Evolutionary conservation across 2,888 invertebrate species (phyloP), one percentile per base, ranked within the genome.

Genomic region (Lycaena phlaeas): DNA sequence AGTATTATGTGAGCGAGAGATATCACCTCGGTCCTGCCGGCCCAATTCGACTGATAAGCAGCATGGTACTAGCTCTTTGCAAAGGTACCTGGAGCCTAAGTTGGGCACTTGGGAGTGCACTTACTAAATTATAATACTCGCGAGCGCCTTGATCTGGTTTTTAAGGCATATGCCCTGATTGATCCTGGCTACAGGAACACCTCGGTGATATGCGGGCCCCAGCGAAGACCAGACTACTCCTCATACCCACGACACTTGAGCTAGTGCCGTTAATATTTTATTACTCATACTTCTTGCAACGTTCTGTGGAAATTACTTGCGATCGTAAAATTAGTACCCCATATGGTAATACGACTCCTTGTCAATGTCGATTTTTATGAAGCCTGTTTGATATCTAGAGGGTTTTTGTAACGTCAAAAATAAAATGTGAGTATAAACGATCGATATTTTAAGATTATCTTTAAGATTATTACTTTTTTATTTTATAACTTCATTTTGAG

Each of bases 271-370:
- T 69, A 71, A 64, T 68, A 68, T 66, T 79, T 79, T 79, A 79
- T 71, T 69, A 64, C 70, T 56, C 61, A n/a, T n/a, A n/a, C 73
- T 64, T 68, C 69, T 74, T 69, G 62, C 68, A 64, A 65, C 69
- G 76, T 76, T 81, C 69, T 65, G 59, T 75, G 75, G 74, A 78
- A 75, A 71, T 81, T 75, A 77, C 77, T 78, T 72, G 75, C 69
- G 66, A 59, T 73, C 77, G 69, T 79, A 75, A 81, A 79, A 68
- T 79, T 76, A 77, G 74, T 73, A 66, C 66, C 63, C 60, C 68
- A 66, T 73, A 71, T 69, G 66, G 73, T 75, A 76, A 78, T 64
- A 68, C 70, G 66, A 75, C 73, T 66, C 57, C 65, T 62, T 69
- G 70, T 75, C 75, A 64, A 59, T 77, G 73, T 71, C 70, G 69